Evolutionary conservation across 1,140 invertebrate genomes (phyloP).

Genomic region (Subanguina moxae): DNA sequence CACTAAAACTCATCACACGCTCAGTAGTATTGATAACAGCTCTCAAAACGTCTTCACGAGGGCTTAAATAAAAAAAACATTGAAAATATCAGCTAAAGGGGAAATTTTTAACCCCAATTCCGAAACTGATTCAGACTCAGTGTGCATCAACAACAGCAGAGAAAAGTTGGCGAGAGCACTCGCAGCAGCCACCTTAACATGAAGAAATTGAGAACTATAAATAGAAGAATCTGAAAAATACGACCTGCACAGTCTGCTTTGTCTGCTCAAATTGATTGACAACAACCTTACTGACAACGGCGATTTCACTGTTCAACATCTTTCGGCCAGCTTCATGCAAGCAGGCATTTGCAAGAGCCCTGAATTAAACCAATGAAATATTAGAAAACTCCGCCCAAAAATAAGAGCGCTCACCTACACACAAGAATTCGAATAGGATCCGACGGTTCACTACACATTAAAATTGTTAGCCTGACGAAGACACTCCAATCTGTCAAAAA

Average conservation of each 20-base stretch:
- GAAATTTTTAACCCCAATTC: constrained; percentile 35
- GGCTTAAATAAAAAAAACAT: not conserved
- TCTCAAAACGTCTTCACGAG: constrained; percentile 47
- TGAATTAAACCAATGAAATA: constrained; percentile 21
- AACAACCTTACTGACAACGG: constrained; percentile 17
- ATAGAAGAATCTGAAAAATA: not conserved
- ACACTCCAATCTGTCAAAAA: too few species aligned
- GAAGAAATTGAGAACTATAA: constrained; percentile 11
- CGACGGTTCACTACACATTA: constrained; percentile 22
- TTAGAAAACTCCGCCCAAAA: too few species aligned
- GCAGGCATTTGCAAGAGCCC: constrained; percentile 45
- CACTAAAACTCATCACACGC: constrained; percentile 24
- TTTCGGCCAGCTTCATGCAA: constrained; percentile 36
- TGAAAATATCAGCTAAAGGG: too few species aligned
- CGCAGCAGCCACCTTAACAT: constrained; percentile 38
- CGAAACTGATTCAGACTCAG: constrained; percentile 30
- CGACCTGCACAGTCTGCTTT: constrained; percentile 36
- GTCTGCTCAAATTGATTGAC: constrained; percentile 15
- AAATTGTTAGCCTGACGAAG: too few species aligned
- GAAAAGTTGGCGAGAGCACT: constrained; percentile 44
- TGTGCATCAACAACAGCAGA: constrained; percentile 26
- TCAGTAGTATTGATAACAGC: constrained; percentile 34
- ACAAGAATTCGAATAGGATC: constrained; percentile 33
- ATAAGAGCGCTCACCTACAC: too few species aligned
- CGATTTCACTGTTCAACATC: constrained; percentile 27